Evolutionary conservation across 2,113 vertebrate species (phyloP).

Genomic region (Micronycteris hirsuta): DNA sequence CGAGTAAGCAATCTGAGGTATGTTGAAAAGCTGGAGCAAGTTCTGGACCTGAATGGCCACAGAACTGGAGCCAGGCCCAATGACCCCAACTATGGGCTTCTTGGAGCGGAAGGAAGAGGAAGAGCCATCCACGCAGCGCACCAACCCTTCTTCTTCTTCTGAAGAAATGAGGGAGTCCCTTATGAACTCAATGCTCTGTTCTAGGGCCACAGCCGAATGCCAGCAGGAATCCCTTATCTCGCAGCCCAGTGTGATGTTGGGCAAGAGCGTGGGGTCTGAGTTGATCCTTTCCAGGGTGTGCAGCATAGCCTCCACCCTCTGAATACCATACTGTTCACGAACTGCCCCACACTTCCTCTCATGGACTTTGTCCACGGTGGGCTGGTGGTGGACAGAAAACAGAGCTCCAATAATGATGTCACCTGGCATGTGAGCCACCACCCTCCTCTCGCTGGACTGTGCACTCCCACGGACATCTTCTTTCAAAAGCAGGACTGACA

Average conservation of each 20-base stretch:
- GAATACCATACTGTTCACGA: slow-evolving; percentile 98
- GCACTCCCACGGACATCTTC: slow-evolving; percentile 84
- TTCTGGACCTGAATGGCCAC: slow-evolving; percentile 99
- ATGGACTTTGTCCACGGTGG: slow-evolving; percentile 96
- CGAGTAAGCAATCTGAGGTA: slow-evolving; percentile 99
- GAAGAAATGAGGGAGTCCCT: slow-evolving; percentile 95
- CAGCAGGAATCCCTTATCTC: slow-evolving; percentile 99
- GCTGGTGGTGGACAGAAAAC: slow-evolving; percentile 98
- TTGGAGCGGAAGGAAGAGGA: slow-evolving; percentile 91
- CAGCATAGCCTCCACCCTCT: slow-evolving; percentile 98
- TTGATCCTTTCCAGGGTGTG: slow-evolving; percentile 97
- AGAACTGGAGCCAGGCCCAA: slow-evolving; percentile 97
- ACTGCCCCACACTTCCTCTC: slow-evolving; percentile 97
- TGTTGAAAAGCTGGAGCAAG: slow-evolving; percentile 98
- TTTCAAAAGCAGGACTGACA: slow-evolving; percentile 81
- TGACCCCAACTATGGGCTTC: slow-evolving; percentile 98
- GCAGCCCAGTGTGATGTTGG: slow-evolving; percentile 95
- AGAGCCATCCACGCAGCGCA: slow-evolving; percentile 89
- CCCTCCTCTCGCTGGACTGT: slow-evolving; percentile 91
- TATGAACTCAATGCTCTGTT: slow-evolving; percentile 99
- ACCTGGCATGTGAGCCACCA: slow-evolving; percentile 94
- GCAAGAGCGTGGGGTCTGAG: slow-evolving; percentile 88
- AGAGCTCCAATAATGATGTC: slow-evolving; percentile 98
- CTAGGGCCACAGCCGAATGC: slow-evolving; percentile 97
- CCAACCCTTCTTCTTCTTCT: slow-evolving; percentile 91